Conservation (phyloP, 2,113 vertebrate species). For the Microtus oregoni region DNA sequence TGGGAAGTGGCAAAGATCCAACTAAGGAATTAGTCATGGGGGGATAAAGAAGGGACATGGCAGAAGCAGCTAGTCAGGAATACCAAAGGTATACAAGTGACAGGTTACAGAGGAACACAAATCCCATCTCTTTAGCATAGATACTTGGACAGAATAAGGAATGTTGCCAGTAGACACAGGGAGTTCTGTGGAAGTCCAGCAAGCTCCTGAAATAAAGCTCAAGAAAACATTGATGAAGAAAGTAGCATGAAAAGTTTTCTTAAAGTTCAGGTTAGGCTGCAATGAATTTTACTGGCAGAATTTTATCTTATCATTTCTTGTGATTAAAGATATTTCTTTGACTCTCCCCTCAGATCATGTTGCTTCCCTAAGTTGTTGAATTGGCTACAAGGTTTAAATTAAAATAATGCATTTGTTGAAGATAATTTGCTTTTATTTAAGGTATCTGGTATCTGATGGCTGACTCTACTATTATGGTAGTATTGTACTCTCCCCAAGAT, state of each 20-base stretch:
- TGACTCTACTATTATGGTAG: neutral
- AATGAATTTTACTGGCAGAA: neutral
- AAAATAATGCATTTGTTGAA: conserved; percentile 27
- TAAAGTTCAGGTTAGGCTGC: neutral
- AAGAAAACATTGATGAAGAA: neutral
- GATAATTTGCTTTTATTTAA: conserved; percentile 45
- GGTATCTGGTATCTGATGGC: conserved; percentile 42
- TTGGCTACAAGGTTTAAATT: conserved; percentile 29
- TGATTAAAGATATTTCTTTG: conserved; percentile 36
- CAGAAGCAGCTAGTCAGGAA: neutral
- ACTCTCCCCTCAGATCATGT: neutral
- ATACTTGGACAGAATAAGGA: conserved; percentile 21
- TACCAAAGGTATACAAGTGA: neutral
- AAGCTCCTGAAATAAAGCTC: neutral
- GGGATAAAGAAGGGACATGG: neutral
- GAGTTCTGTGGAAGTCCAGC: neutral
- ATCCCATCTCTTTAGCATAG: neutral
- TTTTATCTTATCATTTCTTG: neutral
- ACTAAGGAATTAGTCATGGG: neutral
- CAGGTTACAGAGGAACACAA: neutral
- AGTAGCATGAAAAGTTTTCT: neutral
- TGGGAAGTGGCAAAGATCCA: neutral
- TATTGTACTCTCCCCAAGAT: conserved; percentile 30
- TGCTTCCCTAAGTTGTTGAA: conserved; percentile 32
- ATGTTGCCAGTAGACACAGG: neutral